Evolutionary conservation across 2,797 vertebrate genomes (phyloP).

Genomic region (Chiroxiphia lanceolata): DNA sequence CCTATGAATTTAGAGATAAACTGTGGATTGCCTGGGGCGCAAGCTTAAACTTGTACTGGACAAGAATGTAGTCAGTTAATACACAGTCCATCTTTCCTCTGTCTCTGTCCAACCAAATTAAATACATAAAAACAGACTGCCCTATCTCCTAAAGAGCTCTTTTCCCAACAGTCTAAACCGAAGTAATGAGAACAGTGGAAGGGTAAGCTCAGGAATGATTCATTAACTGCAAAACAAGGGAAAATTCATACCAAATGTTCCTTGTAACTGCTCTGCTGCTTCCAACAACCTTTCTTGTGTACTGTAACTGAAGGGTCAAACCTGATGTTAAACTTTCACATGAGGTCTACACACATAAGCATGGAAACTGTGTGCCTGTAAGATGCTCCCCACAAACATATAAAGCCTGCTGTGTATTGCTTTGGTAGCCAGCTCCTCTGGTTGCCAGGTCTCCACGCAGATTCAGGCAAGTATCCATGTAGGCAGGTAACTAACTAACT

Average conservation of each 20-base stretch:
- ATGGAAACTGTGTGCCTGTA: not conserved
- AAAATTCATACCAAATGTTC: slow-evolving; percentile 68
- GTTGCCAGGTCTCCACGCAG: not conserved
- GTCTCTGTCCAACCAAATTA: slow-evolving; percentile 9
- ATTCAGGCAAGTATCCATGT: not conserved
- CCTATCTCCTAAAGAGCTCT: not conserved
- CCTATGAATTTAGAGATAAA: not conserved
- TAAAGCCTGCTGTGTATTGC: not conserved
- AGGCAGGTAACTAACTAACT: not conserved
- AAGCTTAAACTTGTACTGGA: not conserved
- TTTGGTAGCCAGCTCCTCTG: not conserved
- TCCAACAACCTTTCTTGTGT: slow-evolving; percentile 29
- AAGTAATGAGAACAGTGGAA: slow-evolving; percentile 55
- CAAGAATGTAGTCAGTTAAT: not conserved
- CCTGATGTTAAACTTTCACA: not conserved
- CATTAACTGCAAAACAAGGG: slow-evolving; percentile 59
- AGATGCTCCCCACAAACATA: not conserved
- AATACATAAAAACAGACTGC: not conserved
- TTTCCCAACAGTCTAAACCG: slow-evolving; percentile 5
- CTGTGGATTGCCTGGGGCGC: not conserved
- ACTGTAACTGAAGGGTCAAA: slow-evolving; percentile 24
- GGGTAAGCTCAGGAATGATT: slow-evolving; percentile 49
- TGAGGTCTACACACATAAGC: not conserved
- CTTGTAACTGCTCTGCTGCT: slow-evolving; percentile 21
- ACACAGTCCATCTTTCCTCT: not conserved